phyloP scores from a whole-genome alignment of 2,113 vertebrate genomes.

The Dicaeum eximium region DNA sequence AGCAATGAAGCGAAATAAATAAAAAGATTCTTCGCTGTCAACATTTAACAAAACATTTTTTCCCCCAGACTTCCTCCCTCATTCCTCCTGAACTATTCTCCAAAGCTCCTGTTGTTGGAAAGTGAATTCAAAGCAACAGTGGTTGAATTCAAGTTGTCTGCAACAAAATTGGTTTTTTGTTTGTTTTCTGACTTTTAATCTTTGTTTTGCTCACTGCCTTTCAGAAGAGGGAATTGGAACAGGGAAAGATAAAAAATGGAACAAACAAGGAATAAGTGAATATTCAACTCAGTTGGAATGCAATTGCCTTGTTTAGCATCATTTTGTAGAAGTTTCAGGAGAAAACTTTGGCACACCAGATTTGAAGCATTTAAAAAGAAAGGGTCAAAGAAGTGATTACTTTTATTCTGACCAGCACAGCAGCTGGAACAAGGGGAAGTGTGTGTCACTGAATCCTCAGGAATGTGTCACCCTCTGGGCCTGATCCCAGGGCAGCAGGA shows the following conservation, averaged over 20 bases:
- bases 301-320: conserved; percentile 15
- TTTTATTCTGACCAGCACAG: not conserved
- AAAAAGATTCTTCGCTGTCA: not conserved
- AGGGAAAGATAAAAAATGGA: not conserved
- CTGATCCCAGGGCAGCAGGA: not conserved
- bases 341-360: not conserved
- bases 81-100: not conserved
- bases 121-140: not conserved
- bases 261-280: not conserved
- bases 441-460: not conserved
- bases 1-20: not conserved
- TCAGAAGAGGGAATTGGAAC: not conserved
- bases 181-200: not conserved
- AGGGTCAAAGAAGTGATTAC: not conserved
- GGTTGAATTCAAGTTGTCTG: not conserved
- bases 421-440: not conserved
- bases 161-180: not conserved
- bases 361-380: not conserved
- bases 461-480: not conserved
- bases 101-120: not conserved
- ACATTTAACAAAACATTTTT: not conserved
- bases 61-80: not conserved
- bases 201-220: not conserved
- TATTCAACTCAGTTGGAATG: not conserved
- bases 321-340: not conserved